Percentiles rank a stretch among this genome's conserved stretches.
phyloP scores from a whole-genome alignment of 2,888 invertebrate genomes.

The Machimus atricapillus region DNA sequence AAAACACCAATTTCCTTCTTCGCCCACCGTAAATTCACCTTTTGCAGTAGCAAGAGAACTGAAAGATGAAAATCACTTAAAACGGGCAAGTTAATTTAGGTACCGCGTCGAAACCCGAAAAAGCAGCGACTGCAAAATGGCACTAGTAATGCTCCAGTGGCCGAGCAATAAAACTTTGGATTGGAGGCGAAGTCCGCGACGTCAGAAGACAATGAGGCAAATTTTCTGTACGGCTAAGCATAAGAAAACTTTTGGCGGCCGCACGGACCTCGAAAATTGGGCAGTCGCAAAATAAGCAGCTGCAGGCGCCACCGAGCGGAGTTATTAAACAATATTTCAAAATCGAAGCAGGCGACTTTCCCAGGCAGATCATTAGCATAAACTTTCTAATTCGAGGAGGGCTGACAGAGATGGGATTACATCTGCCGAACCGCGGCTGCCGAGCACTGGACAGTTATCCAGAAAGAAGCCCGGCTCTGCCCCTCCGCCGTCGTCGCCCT shows the following conservation, averaged over 20 bases:
- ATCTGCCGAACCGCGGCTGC: background rate
- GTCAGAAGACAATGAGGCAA: background rate
- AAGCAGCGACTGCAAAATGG: background rate
- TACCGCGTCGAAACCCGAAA: background rate
- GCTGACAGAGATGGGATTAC: background rate
- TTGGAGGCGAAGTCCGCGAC: background rate
- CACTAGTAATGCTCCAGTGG: background rate
- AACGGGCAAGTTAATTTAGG: background rate
- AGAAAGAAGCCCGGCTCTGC: background rate
- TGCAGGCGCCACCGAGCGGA: background rate
- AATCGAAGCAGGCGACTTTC: conserved; percentile 2
- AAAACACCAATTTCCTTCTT: background rate
- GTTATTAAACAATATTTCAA: background rate
- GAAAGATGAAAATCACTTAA: background rate
- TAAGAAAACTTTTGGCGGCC: background rate
- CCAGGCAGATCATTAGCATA: conserved; percentile 4
- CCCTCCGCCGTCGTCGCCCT: background rate
- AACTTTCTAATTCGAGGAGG: conserved; percentile 13
- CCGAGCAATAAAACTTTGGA: background rate
- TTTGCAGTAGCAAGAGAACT: background rate
- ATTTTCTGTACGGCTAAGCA: background rate
- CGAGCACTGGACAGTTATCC: background rate
- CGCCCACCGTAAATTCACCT: background rate
- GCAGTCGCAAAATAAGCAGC: background rate
- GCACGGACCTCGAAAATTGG: background rate